Evolutionary conservation across 2,797 vertebrate species (phyloP).

Genomic region (Chelon labrosus): DNA sequence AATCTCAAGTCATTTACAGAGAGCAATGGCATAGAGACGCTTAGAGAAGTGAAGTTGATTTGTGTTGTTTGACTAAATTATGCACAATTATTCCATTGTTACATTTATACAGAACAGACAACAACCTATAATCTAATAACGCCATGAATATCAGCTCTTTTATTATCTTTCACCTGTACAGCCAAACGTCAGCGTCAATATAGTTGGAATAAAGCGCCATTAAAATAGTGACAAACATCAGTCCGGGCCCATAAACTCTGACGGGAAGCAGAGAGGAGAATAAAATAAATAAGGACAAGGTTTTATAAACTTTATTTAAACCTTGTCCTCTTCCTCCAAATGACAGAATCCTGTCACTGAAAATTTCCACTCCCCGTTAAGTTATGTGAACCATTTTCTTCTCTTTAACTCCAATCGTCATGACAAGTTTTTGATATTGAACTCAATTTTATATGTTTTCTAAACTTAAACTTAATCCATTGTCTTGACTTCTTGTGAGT

Average conservation of each 20-base stretch:
- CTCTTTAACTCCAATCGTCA: background rate
- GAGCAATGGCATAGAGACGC: background rate
- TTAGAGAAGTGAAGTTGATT: background rate
- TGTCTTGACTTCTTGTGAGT: too few relatives aligned
- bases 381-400: too few relatives aligned
- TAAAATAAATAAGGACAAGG: background rate
- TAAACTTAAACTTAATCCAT: too few relatives aligned
- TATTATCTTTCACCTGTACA: background rate
- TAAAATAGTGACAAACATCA: conserved; percentile 2
- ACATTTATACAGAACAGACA: background rate
- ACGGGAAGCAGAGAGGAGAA: background rate
- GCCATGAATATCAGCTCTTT: background rate
- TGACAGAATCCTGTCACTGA: background rate
- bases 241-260: background rate
- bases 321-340: background rate
- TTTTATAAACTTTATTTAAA: background rate
- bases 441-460: too few relatives aligned
- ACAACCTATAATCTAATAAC: background rate
- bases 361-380: too few relatives aligned
- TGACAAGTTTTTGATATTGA: too few relatives aligned
- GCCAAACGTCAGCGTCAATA: background rate
- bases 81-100: background rate
- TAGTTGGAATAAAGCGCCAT: background rate
- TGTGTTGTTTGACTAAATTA: background rate
- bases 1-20: background rate